Conservation (phyloP, 2,113 vertebrate species). For the Hippopotamus amphibius region DNA sequence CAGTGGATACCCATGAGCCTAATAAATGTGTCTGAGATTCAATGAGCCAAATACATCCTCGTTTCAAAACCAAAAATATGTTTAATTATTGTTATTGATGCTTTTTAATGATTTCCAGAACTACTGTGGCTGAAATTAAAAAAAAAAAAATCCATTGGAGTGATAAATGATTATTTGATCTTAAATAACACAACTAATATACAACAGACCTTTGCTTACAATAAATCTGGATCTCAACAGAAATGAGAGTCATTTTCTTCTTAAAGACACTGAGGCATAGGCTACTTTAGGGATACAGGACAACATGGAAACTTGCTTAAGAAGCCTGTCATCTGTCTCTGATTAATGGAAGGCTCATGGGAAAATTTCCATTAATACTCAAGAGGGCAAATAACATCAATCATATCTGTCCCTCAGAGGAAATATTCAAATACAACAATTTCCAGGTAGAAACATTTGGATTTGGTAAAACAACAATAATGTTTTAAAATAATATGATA, state of each 20-base stretch:
- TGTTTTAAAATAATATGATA: constrained; percentile 12
- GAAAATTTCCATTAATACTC: constrained; percentile 48
- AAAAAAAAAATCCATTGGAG: not conserved
- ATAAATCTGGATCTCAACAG: not conserved
- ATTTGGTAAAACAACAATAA: constrained; percentile 37
- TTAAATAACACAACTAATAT: constrained; percentile 42
- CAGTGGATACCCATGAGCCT: not conserved
- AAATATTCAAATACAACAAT: constrained; percentile 61
- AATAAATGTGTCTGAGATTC: not conserved
- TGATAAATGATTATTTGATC: constrained; percentile 29
- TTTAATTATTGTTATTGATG: not conserved
- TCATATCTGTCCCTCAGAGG: constrained; percentile 20
- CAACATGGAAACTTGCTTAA: not conserved
- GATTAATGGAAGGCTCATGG: constrained; percentile 16
- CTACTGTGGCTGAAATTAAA: not conserved
- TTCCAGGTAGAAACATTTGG: constrained; percentile 46
- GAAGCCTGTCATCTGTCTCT: not conserved
- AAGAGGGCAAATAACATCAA: constrained; percentile 56
- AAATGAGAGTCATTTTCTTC: not conserved
- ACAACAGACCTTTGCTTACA: not conserved
- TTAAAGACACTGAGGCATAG: not conserved
- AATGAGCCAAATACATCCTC: not conserved
- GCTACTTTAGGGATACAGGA: not conserved
- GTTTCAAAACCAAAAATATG: not conserved
- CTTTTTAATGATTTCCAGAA: constrained; percentile 11